Evolutionary conservation across 2,888 invertebrate species (phyloP), one percentile per base, ranked within the genome.

Genomic region (Apodemia duryi): DNA sequence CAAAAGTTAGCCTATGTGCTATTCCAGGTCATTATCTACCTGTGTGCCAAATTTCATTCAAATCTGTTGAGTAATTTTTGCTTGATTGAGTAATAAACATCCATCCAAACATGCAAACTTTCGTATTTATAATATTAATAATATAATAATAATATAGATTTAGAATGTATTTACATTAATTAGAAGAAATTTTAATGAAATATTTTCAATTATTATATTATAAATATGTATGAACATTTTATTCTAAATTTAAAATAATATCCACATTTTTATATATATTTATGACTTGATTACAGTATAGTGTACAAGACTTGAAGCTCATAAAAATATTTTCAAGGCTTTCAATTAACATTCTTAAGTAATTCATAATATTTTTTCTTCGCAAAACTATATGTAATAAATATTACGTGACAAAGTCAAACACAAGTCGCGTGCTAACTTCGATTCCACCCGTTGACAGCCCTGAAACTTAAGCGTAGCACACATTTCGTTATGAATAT

Each of bases 341-440:
- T 60, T 60, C n/a, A 60, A 60, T 60, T 60, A 60, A 60, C 57
- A 60, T 60, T 60, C 57, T 62, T 43, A 43, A 62, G 38, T 62
- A 62, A 62, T 62, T 28, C 41, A 62, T 62, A 62, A 62, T 43
- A 62, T 62, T 41, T 43, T 62, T 41, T 46, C 35, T 62, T 21
- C 29, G 38, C 43, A 62, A 61, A 21, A 43, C 43, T 28, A 32
- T 49, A 64, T 46, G 49, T 43, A 60, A 73, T 69, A 71, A 72
- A 65, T 38, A 64, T 72, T 74, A 71, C 78, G 77, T 78, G 80
- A 77, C 77, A 73, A 70, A 73, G 67, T 70, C 32, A 57, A 68
- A 67, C 66, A 73, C 72, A 71, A 69, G 67, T 81, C 75, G 82
- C 82, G 82, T 82, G 82, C 74, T 69, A 67, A 75, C 77, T 77